Base-by-base conservation (phyloP, 1,140 invertebrate genomes). In the Philotrypesis tridentata region DNA sequence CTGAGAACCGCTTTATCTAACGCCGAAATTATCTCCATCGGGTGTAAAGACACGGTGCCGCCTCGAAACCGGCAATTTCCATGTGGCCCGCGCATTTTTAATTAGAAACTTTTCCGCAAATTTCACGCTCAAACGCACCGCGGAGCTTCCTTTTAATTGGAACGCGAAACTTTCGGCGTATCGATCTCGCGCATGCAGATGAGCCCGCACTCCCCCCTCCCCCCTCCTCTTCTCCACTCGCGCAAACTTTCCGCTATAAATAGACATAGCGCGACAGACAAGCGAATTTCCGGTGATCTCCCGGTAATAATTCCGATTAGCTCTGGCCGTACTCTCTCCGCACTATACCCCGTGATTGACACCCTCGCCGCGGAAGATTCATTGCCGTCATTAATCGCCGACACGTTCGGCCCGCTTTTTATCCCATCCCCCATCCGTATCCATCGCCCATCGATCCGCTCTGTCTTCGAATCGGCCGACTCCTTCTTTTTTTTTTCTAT, bases 181-280 rank as follows among this genome's bases (percentile, higher is more conserved):
- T 65, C 61, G 61, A 65, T 65, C 23, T 65, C 61, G 48, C 61
- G 48, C 48, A 65, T 65, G 61, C 25, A 65, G 61, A 65, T 65
- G 25, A 65, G 27, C 23, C 25, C 5, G 23, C 6, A n/a, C n/a
- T 2, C 60, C n/a, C n/a, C n/a, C n/a, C n/a, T n/a, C n/a, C n/a
- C n/a, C n/a, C n/a, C n/a, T n/a, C n/a, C n/a, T n/a, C n/a, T n/a
- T n/a, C n/a, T n/a, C 5, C 48, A 37, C 33, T 14, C 48, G 48
- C 48, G 48, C 48, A n/a, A 21, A n/a, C 61, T 29, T 65, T 65
- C 61, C 61, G 25, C 11, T 65, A 65, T 65, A 65, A 65, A 65
- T 65, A 65, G 12, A 65, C 48, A 55, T 55, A 55, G 48, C 48
- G 25, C 61, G 61, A 29, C 61, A 27, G 61, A 65, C 3, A 29